Conservation (phyloP, 35 echinoderm and acorn worm genomes). For the Apostichopus parvimensis region DNA sequence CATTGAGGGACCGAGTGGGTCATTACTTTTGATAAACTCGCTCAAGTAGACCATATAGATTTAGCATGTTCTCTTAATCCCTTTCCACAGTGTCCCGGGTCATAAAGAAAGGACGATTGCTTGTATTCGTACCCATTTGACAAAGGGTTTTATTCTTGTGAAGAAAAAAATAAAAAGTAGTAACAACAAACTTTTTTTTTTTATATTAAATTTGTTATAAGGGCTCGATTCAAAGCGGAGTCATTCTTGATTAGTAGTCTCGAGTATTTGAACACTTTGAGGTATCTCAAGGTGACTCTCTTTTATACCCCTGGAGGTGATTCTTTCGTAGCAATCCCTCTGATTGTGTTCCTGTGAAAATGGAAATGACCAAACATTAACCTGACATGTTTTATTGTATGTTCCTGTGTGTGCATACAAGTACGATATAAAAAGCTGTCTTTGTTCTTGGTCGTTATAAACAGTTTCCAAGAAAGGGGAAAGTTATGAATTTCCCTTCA, state of each 20-base stretch:
- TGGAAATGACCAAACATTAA: not conserved
- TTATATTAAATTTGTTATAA: not conserved
- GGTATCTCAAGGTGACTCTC: not conserved
- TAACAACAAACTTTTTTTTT: not conserved
- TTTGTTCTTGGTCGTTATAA: too few relatives aligned
- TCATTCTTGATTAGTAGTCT: not conserved
- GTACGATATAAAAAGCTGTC: too few relatives aligned
- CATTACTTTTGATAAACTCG: not conserved
- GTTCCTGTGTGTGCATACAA: too few relatives aligned
- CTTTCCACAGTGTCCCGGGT: not conserved
- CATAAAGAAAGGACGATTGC: not conserved
- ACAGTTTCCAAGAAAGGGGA: too few relatives aligned
- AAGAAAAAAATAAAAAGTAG: not conserved
- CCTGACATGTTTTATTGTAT: too few relatives aligned
- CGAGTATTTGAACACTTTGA: not conserved
- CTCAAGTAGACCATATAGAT: not conserved
- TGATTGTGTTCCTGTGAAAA: too few relatives aligned
- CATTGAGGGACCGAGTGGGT: too few relatives aligned
- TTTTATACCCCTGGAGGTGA: not conserved
- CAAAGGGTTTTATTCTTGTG: not conserved
- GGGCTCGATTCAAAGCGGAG: not conserved
- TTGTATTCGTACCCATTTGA: not conserved
- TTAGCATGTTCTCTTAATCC: not conserved
- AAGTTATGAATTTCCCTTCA: too few relatives aligned
- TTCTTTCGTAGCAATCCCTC: not conserved